phyloP scores from a whole-genome alignment of 2,797 vertebrate genomes.

The Cryptoprocta ferox region DNA sequence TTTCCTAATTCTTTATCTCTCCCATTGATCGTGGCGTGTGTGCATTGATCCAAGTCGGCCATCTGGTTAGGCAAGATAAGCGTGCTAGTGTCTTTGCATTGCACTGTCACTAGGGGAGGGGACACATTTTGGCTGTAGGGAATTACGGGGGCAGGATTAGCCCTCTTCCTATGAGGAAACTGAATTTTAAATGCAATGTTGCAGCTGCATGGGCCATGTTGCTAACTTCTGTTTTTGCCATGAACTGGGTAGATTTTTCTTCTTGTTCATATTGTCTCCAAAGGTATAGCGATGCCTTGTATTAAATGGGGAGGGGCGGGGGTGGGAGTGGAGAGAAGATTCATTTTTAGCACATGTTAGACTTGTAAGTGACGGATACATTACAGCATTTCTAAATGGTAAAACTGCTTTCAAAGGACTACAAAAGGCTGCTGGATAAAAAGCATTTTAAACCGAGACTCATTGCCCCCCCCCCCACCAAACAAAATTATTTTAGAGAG shows the following conservation, averaged over 20 bases:
- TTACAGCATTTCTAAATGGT: slow-evolving; percentile 78
- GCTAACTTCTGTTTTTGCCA: slow-evolving; percentile 89
- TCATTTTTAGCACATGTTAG: slow-evolving; percentile 78
- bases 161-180: slow-evolving; percentile 99
- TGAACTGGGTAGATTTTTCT: slow-evolving; percentile 82
- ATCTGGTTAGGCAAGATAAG: slow-evolving; percentile 99
- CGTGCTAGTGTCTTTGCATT: slow-evolving; percentile 99
- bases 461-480: neutral
- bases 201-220: slow-evolving; percentile 89
- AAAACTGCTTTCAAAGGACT: slow-evolving; percentile 79
- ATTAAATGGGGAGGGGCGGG: slow-evolving; percentile 63
- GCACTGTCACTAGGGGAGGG: slow-evolving; percentile 99
- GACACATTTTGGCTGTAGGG: slow-evolving; percentile 99
- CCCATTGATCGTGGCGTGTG: slow-evolving; percentile 99
- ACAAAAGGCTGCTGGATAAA: slow-evolving; percentile 63
- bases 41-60: slow-evolving; percentile 99
- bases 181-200: slow-evolving; percentile 98
- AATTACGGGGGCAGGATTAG: slow-evolving; percentile 99
- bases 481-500: slow-evolving; percentile 67
- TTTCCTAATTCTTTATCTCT: slow-evolving; percentile 99
- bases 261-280: slow-evolving; percentile 74
- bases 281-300: slow-evolving; percentile 67
- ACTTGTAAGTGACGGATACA: slow-evolving; percentile 73
- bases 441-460: slow-evolving; percentile 74
- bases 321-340: slow-evolving; percentile 30